Evolutionary conservation across 2,888 invertebrate genomes (phyloP), one percentile per base, ranked within the genome.

Genomic region (Augochlorella aurata): DNA sequence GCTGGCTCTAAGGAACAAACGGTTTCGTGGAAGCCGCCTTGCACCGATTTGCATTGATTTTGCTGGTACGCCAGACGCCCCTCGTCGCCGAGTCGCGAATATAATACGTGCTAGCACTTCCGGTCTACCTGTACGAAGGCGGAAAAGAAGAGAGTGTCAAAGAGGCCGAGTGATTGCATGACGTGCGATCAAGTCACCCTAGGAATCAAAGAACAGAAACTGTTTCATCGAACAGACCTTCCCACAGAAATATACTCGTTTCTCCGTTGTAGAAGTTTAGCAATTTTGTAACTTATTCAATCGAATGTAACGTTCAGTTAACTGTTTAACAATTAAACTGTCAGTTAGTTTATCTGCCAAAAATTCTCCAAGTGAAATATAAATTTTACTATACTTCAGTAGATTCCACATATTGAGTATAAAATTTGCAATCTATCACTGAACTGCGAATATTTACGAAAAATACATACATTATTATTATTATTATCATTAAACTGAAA

Each of bases 21-120:
- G 50, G 63, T 49, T 84, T 50, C 71, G 61, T 70, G 67, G 81
- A 79, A 65, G 71, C 61, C 69, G 80, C 21, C 70, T 81, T 49
- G 47, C 66, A 12, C 49, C 65, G 74, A 74, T 76, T 79, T 74
- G 54, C 81, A 77, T 81, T 75, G 79, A 81, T 81, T 76, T 76
- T 29, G 38, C 68, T 16, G 75, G 44, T 7, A 66, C 67, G 67
- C 50, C 18, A 70, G 77, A 52, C 77, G 81, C 24, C 50, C 67
- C 68, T 68, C 73, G 67, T 66, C 66, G 4, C 58, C 29, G 10
- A 16, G 49, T 58, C 52, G 52, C 58, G 45, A 63, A 69, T 68
- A 50, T 66, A 58, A 75, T 74, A 74, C 29, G 67, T 52, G 73
- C 75, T 52, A 82, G 82, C 70, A 73, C 79, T 79, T 79, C 82